Base-by-base conservation (phyloP, 2,113 vertebrate species). In the Leucoraja erinaceus region DNA sequence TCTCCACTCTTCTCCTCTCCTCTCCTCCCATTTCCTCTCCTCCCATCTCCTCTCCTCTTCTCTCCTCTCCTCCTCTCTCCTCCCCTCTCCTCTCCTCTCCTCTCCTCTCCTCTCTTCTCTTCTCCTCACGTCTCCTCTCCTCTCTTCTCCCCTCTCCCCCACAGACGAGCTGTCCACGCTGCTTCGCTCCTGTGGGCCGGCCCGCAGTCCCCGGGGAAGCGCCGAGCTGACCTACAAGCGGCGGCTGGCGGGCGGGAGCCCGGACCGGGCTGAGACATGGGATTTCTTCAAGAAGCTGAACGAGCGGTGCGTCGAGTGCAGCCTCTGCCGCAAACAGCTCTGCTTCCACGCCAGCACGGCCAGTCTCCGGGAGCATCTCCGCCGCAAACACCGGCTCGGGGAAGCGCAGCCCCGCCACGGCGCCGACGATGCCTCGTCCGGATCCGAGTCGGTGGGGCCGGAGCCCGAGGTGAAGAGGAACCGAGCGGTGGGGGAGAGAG, bases 291-390 rank as follows among this genome's bases (percentile, higher is more conserved):
- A 95, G 14, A 95, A 96, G 79, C 88, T 96, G 68, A 96, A 94
- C 0, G 95, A 95, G 75, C 94, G 94, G 31, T 94, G 95, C 12
- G 96, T 96, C 0, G 95, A 96, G 74, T 96, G 96, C 93, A 96
- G 95, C 11, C 94, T 96, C 25, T 96, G 96, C 93, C 95, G 95
- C 93, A 95, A 95, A 66, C 96, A 96, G 94, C 93, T 96, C 66
- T 96, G 95, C 47, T 96, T 95, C 94, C 96, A 96, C 93, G 96
- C 96, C 94, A 96, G 96, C 93, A 96, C 95, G 70, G 96, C 95
- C 0, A 94, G 95, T 0, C 95, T 96, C 95, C 93, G 96, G 56
- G 96, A 96, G 10, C 96, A 96, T n/a, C 93, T 96, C 4, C 95
- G 94, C 77, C 94, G 95, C 38, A 96, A 95, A 31, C 96, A 96